Base-by-base conservation (phyloP, 2,888 invertebrate genomes). In the Andricus curvator region DNA sequence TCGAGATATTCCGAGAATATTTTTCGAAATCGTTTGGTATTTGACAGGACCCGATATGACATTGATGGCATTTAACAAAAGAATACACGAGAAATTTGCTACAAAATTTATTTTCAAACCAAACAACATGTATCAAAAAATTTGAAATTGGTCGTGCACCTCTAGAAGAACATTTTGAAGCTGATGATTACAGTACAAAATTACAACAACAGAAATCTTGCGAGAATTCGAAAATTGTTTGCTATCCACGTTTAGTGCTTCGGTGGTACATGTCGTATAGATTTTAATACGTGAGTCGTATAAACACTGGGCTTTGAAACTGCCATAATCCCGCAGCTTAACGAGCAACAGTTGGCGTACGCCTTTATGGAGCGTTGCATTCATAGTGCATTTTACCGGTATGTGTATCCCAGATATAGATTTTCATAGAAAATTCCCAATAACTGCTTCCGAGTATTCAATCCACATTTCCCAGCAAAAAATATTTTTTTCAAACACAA, bases 321-420 rank as follows among this genome's bases (percentile, higher is more conserved):
- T 74, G 56, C n/a, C 74, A 74, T 74, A 74, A 74, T 74, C 74
- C 56, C 37, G 11, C 56, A 56, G 74, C n/a, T 33, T 37, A 74
- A 74, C 56, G 56, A 74, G 74, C 74, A 74, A 74, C 74, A 74
- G 74, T 74, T 74, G 74, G 74, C 56, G 48, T 74, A 33, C 29
- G 33, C 56, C 33, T 74, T 70, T 74, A 74, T 74, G 29, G 74
- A 74, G 60, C 74, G 4, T n/a, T 5, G 56, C 51, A 15, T 56
- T 60, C 37, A 56, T 37, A 37, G 56, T 56, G 15, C 56, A 74
- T 74, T 74, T 51, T 33, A 51, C 9, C 37, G 22, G n/a, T n/a
- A 29, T 29, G 13, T 74, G 22, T 20, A 74, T 37, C 6, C 4
- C 51, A 37, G 20, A 33, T 74, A 74, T 60, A 74, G 56, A 74